A percentile compares a stretch with the other conserved stretches of the same genome.
phyloP scores from a whole-genome alignment of 1,140 invertebrate species.

The Brachionus angularis region DNA sequence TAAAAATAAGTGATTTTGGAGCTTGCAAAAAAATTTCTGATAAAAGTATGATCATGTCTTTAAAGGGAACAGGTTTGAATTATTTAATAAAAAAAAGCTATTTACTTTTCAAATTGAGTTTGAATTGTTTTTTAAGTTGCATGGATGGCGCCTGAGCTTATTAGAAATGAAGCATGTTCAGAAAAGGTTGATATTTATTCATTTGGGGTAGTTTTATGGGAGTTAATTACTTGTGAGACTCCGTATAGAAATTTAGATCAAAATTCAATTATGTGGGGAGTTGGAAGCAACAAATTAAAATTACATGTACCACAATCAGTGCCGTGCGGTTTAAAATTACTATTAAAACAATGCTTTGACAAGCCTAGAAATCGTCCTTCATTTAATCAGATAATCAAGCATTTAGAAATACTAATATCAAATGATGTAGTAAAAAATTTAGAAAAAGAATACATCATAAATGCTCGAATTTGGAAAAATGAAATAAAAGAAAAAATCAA shows the following conservation, averaged over 20 bases:
- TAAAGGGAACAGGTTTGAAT: conserved; percentile 64
- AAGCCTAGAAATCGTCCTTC: conserved; percentile 87
- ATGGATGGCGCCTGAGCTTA: conserved; percentile 99
- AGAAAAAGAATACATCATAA: background rate
- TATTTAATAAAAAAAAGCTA: background rate
- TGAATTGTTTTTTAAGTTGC: conserved; percentile 51
- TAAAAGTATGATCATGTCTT: conserved; percentile 91
- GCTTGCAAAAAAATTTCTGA: conserved; percentile 85
- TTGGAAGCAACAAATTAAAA: conserved; percentile 82
- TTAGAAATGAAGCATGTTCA: conserved; percentile 88
- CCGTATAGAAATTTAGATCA: conserved; percentile 12
- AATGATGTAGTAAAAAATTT: conserved; percentile 1
- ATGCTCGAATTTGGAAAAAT: too few species aligned
- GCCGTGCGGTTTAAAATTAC: conserved; percentile 70
- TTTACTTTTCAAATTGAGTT: background rate
- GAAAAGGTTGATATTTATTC: conserved; percentile 90
- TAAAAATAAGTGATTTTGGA: conserved; percentile 97
- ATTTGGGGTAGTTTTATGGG: conserved; percentile 42
- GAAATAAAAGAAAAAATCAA: too few species aligned
- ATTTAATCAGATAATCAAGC: conserved; percentile 83
- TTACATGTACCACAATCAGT: conserved; percentile 83
- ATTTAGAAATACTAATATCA: conserved; percentile 73
- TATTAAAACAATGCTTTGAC: conserved; percentile 84
- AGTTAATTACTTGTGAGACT: conserved; percentile 25
- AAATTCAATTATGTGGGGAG: conserved; percentile 58